Evolutionary conservation across 2,113 vertebrate species (phyloP).

Genomic region (Sander lucioperca): DNA sequence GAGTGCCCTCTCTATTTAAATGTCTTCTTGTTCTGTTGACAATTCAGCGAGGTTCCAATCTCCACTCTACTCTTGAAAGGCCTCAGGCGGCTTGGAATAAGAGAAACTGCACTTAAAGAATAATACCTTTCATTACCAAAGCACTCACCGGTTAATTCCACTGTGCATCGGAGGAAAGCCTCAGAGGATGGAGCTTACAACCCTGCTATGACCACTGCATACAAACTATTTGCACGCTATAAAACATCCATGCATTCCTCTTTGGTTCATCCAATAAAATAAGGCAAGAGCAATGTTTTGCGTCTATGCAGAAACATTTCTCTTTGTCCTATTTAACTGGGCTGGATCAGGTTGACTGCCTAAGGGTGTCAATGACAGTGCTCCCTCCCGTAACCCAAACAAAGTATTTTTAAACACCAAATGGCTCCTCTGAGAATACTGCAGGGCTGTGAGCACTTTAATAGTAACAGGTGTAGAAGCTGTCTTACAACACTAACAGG

Average conservation of each 20-base stretch:
- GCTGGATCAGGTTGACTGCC: constrained; percentile 60
- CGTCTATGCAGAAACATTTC: constrained; percentile 38
- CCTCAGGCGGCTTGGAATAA: constrained; percentile 60
- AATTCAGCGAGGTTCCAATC: constrained; percentile 56
- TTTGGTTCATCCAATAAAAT: background rate
- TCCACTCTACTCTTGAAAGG: constrained; percentile 61
- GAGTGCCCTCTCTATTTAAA: constrained; percentile 68
- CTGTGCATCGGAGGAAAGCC: constrained; percentile 48
- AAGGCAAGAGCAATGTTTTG: constrained; percentile 27
- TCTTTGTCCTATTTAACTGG: constrained; percentile 71
- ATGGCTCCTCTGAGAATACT: constrained; percentile 72
- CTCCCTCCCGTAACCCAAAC: constrained; percentile 63
- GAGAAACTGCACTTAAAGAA: constrained; percentile 76
- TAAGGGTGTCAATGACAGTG: constrained; percentile 63
- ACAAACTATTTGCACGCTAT: background rate
- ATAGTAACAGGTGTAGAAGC: constrained; percentile 73
- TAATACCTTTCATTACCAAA: constrained; percentile 79
- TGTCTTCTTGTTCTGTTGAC: constrained; percentile 67
- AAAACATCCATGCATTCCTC: constrained; percentile 13
- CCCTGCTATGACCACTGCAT: constrained; percentile 19
- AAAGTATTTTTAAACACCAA: constrained; percentile 80
- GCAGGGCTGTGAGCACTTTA: constrained; percentile 55
- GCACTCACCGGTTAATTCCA: constrained; percentile 73
- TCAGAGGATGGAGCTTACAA: constrained; percentile 55
- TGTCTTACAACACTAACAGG: constrained; percentile 63